Base-by-base conservation (phyloP, 2,888 invertebrate species). In the Netelia inedita region DNA sequence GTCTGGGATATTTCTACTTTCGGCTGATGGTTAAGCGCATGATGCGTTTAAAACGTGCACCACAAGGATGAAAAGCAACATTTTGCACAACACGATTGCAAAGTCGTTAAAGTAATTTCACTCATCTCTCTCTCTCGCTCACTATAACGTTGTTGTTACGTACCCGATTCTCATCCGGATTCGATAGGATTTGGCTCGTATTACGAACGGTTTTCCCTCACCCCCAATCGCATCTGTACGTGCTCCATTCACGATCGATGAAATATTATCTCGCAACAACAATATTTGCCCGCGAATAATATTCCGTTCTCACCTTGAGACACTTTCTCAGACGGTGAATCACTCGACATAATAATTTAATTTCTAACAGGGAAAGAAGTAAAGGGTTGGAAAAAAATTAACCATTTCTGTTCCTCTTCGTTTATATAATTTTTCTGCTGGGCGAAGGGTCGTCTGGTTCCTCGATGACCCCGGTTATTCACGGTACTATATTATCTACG, bases 101-200 rank as follows among this genome's bases (percentile, higher is more conserved):
- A 79, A 69, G 16, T 90, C 86, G 87, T 89, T 90, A 88, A 89
- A 87, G 82, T 86, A 85, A 89, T 89, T 88, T 85, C 85, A 86
- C 76, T 53, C 59, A 16, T 14, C 63, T 63, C 63, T 28, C 1
- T 63, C n/a, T 63, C 23, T 14, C 14, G 1, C 10, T 28, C 81
- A 87, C 84, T 75, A 75, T 85, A 88, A 89, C 84, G 83, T 86
- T 86, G 85, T 89, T 89, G 86, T 87, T 57, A 83, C 73, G 79
- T 83, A 86, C 8, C 86, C 88, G 88, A 87, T 88, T 86, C 79
- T 16, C n/a, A 66, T 79, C 73, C 71, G 83, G 89, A 88, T 88
- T 87, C 79, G 86, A 89, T 89, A 79, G 83, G 87, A 87, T 89
- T 88, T 86, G 82, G 75, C 41, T 75, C 71, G 50, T 41, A 68